Conservation (phyloP, 2,113 vertebrate genomes). For the Myodes glareolus region DNA sequence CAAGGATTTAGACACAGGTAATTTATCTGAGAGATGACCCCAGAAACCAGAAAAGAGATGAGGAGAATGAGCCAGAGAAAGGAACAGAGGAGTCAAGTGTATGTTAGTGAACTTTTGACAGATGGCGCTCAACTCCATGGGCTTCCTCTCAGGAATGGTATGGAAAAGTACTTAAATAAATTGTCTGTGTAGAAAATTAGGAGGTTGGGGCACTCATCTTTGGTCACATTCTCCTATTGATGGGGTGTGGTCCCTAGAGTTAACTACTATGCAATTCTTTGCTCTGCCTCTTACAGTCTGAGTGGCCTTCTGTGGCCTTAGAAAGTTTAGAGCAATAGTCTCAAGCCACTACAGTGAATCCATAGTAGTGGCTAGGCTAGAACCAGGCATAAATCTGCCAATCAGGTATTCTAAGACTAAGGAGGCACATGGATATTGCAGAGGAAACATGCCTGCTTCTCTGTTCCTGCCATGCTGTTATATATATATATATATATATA, state of each 20-base stretch:
- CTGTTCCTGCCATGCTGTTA: not conserved
- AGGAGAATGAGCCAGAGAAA: not conserved
- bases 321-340: not conserved
- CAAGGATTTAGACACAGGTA: not conserved
- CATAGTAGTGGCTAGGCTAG: not conserved
- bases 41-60: not conserved
- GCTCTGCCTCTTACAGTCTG: not conserved
- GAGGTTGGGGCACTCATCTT: not conserved
- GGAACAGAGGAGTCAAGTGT: not conserved
- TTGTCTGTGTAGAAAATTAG: not conserved
- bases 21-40: not conserved
- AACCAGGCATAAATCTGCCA: not conserved
- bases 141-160: not conserved
- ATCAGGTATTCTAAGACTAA: not conserved
- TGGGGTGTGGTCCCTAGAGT: not conserved
- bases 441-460: not conserved
- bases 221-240: not conserved
- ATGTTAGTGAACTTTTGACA: not conserved
- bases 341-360: not conserved
- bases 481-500: not conserved
- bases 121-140: not conserved
- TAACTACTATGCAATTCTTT: not conserved
- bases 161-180: not conserved
- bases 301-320: not conserved
- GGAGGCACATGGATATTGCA: not conserved